Evolutionary conservation across 2,888 invertebrate genomes (phyloP).

Genomic region (Sphaerophoria rueppellii): DNA sequence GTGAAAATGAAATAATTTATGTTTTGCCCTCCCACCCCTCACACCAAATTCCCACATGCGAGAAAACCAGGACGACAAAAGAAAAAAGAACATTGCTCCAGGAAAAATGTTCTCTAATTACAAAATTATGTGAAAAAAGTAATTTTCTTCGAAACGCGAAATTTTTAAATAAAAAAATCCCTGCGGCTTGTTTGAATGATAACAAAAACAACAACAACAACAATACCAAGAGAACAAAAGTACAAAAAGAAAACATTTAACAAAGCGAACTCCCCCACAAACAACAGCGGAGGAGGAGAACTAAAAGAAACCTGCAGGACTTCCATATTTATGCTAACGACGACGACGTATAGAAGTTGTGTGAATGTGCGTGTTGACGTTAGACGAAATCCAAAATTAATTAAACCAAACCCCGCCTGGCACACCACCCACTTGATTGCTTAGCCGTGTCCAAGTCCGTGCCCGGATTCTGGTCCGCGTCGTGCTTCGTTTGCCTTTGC

Average conservation of each 20-base stretch:
- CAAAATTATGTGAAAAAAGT: not conserved
- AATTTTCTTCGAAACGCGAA: not conserved
- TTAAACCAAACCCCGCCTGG: constrained; percentile 4
- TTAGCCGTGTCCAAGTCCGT: constrained; percentile 3
- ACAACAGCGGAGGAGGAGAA: not conserved
- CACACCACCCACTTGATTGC: not conserved
- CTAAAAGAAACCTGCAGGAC: not conserved
- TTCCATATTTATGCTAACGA: not conserved
- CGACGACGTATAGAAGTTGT: not conserved
- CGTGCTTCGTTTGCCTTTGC: not conserved
- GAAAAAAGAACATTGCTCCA: not conserved
- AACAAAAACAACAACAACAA: not conserved
- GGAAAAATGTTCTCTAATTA: not conserved
- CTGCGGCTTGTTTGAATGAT: constrained; percentile 28
- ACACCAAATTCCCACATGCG: no score
- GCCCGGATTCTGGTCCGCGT: not conserved
- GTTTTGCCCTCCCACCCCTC: no score
- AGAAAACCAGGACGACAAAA: no score
- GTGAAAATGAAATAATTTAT: no score
- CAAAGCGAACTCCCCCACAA: not conserved
- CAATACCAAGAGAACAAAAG: constrained; percentile 9
- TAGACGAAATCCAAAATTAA: constrained; percentile 23
- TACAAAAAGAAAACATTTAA: not conserved
- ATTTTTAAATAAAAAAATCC: constrained; percentile 12
- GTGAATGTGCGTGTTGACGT: constrained; percentile 9